Evolutionary conservation across 2,888 invertebrate genomes (phyloP), one percentile per base, ranked within the genome.

Genomic region (Norana najaformis): DNA sequence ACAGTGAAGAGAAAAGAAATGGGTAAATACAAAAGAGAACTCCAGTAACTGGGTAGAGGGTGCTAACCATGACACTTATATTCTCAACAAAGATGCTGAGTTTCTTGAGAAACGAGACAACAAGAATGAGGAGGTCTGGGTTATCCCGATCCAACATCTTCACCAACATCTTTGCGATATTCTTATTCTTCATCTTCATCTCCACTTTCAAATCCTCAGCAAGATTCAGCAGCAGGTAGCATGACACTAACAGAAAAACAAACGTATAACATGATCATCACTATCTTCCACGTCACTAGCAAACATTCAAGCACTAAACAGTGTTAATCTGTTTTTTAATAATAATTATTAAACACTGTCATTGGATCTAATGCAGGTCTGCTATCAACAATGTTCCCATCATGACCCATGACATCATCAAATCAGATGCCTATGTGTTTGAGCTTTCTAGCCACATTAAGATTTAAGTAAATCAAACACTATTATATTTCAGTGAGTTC

Each of bases 171-270:
- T 97, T 97, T 8, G 98, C 97, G 92, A 99, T 96, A 93, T 97
- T 97, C 95, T 98, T 97, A 93, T 98, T 97, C 41, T 97, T 96
- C 97, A 99, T 99, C 96, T 99, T 99, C 95, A 98, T 97, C 95
- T 99, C 99, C 6, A 99, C 97, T 94, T 97, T 97, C 18, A 97
- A 96, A 95, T 98, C 99, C 95, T 98, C 98, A 8, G 99, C 97
- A 95, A 99, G 97, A 95, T 99, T 99, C 89, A 99, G 95, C 90
- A 99, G 95, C 94, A 99, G 96, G 95, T 98, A 98, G 95, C 98
- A 97, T 6, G 98, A 97, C 88, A 98, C 98, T 96, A 94, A 90
- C 95, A 91, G 36, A 89, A 34, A 82, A 89, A 37, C 53, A 88
- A 89, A 34, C 35, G 23, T n/a, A 69, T n/a, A 30, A 69, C n/a